Evolutionary conservation across 2,888 invertebrate species (phyloP).

Genomic region (Apodemia arnacis): DNA sequence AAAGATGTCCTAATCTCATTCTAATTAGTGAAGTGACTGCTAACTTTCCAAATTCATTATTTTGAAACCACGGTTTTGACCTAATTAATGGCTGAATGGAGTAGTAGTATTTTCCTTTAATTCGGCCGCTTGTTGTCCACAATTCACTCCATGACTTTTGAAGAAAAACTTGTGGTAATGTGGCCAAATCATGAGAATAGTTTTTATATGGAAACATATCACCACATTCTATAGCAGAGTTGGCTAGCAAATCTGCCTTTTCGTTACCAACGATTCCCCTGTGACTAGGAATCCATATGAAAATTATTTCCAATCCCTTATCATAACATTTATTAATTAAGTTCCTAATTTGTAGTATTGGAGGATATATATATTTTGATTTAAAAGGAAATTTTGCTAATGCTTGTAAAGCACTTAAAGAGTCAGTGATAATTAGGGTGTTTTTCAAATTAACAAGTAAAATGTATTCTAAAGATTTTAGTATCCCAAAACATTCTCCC

Average conservation of each 20-base stretch:
- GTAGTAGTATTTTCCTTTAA: not conserved
- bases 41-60: not conserved
- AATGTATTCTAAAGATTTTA: constrained; percentile 20
- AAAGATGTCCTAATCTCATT: not conserved
- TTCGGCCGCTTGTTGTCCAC: not conserved
- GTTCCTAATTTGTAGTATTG: constrained; percentile 88
- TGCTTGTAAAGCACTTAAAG: constrained; percentile 18
- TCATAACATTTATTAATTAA: not conserved
- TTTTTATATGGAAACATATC: not conserved
- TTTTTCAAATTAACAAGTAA: constrained; percentile 20
- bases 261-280: not conserved
- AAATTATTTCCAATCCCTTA: not conserved
- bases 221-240: not conserved
- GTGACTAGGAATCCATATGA: not conserved
- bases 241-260: not conserved
- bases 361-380: constrained; percentile 5
- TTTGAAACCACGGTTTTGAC: not conserved
- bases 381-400: constrained; percentile 13
- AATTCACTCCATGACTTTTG: not conserved
- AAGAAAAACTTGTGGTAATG: not conserved
- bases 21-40: not conserved
- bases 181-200: not conserved
- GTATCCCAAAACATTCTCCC: constrained; percentile 34
- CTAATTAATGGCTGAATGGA: not conserved
- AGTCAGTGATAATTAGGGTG: constrained; percentile 21